Base-by-base conservation (phyloP, 1,140 invertebrate genomes). In the Drosophila pruinosa region DNA sequence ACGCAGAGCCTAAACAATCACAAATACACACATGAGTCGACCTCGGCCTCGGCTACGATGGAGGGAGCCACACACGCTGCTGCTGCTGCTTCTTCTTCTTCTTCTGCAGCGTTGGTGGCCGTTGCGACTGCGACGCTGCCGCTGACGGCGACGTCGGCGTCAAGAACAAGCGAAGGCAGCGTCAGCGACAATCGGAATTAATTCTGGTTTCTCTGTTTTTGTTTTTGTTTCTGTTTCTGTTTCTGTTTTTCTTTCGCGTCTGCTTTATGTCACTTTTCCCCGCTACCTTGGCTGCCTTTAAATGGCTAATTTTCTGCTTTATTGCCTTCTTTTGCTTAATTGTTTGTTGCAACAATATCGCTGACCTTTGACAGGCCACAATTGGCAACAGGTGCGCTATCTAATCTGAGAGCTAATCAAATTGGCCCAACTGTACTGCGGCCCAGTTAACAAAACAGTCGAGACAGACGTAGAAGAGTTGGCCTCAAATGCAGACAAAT, bases 401-500 rank as follows among this genome's bases (percentile, higher is more conserved):
- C n/a, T n/a, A n/a, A n/a, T n/a, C n/a, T n/a, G n/a, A n/a, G n/a
- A n/a, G n/a, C n/a, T n/a, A n/a, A n/a, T n/a, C n/a, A n/a, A n/a
- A n/a, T n/a, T n/a, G n/a, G n/a, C n/a, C n/a, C n/a, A n/a, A n/a
- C n/a, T n/a, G n/a, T n/a, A n/a, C n/a, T n/a, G n/a, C n/a, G 80
- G 81, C 81, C 81, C 80, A 85, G 81, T 86, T 85, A 69, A 85
- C 22, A n/a, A 38, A 65, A 52, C 48, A 19, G 26, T n/a, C 24
- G n/a, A 12, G 14, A 52, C 12, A 41, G 10, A 62, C 39, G 24
- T 5, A 34, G 52, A 43, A 75, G 71, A 74, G 74, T 74, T 77
- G 74, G 74, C 74, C 74, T 65, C 38, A 86, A 85, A 85, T 85
- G 77, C 77, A 85, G 82, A 86, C 81, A 86, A 86, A 85, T 85